These are phyloP conservation scores for Cerastis rubricosa DNA, from an alignment of 2,888 invertebrate species.

Conservation along the genomic window DNA sequence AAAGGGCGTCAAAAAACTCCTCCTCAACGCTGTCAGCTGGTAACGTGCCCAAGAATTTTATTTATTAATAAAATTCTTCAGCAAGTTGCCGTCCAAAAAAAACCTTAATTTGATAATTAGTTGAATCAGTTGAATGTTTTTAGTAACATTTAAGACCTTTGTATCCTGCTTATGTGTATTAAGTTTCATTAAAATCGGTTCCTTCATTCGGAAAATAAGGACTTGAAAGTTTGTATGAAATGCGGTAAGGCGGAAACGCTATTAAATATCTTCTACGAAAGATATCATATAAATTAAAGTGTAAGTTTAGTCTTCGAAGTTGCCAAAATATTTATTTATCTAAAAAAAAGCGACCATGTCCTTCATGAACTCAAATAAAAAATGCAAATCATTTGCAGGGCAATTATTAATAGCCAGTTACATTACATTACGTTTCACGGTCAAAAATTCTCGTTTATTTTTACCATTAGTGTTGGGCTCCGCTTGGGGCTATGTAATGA, in stretches of 20 bases:
- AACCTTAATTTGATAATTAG: not conserved
- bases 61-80: not conserved
- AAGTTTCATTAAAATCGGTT: no score
- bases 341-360: not conserved
- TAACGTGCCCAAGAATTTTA: no score
- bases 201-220: no score
- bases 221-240: no score
- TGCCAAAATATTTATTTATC: slow-evolving; percentile 8
- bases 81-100: not conserved
- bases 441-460: slow-evolving; percentile 61
- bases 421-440: slow-evolving; percentile 40
- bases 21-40: no score
- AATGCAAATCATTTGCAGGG: slow-evolving; percentile 16
- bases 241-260: no score
- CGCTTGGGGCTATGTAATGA: slow-evolving; percentile 56
- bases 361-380: slow-evolving; percentile 7
- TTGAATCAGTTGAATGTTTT: no score
- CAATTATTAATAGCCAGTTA: slow-evolving; percentile 24
- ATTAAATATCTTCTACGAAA: no score
- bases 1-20: no score
- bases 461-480: slow-evolving; percentile 54
- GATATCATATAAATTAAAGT: no score
- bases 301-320: not conserved
- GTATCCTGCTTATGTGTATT: no score
- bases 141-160: no score